Evolutionary conservation across 2,113 vertebrate species (phyloP).

Genomic region (Glaucidium brasilianum): DNA sequence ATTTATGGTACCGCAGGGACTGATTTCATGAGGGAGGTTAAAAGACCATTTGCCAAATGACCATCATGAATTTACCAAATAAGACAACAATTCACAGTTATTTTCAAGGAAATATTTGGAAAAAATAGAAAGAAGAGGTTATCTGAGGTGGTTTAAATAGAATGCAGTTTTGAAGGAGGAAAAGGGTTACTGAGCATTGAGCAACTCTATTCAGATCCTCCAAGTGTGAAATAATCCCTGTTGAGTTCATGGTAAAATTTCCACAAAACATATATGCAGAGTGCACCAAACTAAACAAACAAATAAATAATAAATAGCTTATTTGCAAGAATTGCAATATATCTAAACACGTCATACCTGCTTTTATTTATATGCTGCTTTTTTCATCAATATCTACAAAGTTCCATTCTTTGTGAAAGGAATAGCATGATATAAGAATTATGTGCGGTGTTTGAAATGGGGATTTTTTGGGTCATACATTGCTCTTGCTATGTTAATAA

Average conservation of each 20-base stretch:
- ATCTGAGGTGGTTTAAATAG: background rate
- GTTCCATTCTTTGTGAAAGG: background rate
- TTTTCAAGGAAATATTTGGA: background rate
- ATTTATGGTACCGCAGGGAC: background rate
- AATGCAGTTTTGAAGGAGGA: background rate
- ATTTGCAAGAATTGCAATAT: background rate
- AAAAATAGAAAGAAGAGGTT: background rate
- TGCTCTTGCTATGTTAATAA: background rate
- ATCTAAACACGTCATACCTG: background rate
- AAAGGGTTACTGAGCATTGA: background rate
- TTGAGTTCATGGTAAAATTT: background rate
- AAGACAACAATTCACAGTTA: background rate
- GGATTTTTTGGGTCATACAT: fast-evolving
- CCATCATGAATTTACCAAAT: background rate
- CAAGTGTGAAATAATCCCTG: background rate
- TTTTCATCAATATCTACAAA: background rate
- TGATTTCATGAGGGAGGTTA: background rate
- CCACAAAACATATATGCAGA: background rate
- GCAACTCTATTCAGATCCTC: background rate
- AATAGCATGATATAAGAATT: background rate
- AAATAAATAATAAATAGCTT: background rate
- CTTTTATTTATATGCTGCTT: background rate
- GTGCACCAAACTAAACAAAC: background rate
- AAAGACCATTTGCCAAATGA: background rate
- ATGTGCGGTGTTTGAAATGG: background rate